A percentile compares a stretch with the other conserved stretches of the same genome.
These are phyloP conservation scores for Chromoteleia sp. DNA, from an alignment of 2,888 invertebrate species.

Conservation along the genomic window DNA sequence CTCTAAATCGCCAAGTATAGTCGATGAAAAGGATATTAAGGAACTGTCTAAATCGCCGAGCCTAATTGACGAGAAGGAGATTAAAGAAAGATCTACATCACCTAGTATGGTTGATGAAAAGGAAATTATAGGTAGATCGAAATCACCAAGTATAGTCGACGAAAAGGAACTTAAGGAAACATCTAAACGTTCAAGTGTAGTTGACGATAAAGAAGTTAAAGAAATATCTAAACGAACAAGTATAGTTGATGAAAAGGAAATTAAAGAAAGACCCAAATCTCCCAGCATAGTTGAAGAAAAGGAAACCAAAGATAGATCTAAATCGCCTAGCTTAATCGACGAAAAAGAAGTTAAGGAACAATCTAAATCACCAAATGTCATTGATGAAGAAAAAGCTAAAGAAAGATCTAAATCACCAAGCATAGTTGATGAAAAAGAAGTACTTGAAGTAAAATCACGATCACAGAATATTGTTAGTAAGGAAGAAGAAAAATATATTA, in stretches of 20 bases:
- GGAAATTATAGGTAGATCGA: slow-evolving; percentile 7
- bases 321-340: slow-evolving; percentile 43
- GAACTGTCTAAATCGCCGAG: slow-evolving; percentile 12
- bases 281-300: slow-evolving; percentile 51
- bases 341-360: slow-evolving; percentile 29
- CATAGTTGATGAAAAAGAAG: slow-evolving; percentile 46
- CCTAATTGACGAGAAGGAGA: slow-evolving; percentile 44
- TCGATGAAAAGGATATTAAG: slow-evolving; percentile 52
- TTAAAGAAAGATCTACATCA: slow-evolving; percentile 62
- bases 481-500: slow-evolving; percentile 28
- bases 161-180: slow-evolving; percentile 23
- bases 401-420: slow-evolving; percentile 55
- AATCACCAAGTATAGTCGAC: slow-evolving; percentile 38
- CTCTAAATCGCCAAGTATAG: slow-evolving; percentile 23
- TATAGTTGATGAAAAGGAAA: slow-evolving; percentile 37
- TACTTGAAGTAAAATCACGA: slow-evolving; percentile 43
- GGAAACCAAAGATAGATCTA: slow-evolving; percentile 3
- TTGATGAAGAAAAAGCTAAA: slow-evolving; percentile 16
- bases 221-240: slow-evolving; percentile 43
- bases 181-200: slow-evolving; percentile 59
- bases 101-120: slow-evolving; percentile 55
- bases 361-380: slow-evolving; percentile 53
- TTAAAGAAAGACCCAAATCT: slow-evolving; percentile 34
- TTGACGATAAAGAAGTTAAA: slow-evolving; percentile 3
- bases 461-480: slow-evolving; percentile 56